phyloP scores from a whole-genome alignment of 2,797 vertebrate species.

The Coccyzus lansbergi region DNA sequence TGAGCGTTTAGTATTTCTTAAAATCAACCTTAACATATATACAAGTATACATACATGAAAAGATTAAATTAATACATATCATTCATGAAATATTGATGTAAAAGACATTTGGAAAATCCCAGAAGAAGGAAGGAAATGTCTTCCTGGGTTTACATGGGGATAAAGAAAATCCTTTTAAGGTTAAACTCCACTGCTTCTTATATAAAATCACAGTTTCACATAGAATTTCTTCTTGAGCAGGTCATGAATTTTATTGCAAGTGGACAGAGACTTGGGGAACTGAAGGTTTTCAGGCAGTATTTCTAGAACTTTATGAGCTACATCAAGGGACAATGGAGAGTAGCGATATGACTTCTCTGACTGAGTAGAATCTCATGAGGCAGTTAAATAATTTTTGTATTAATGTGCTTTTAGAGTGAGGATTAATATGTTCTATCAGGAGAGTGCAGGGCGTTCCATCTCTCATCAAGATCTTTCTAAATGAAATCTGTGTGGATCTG shows the following conservation, averaged over 20 bases:
- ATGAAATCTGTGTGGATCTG: neutral
- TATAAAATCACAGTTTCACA: constrained; percentile 1
- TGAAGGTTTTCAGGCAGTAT: neutral
- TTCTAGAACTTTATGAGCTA: constrained; percentile 42
- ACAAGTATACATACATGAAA: neutral
- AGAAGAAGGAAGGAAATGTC: neutral
- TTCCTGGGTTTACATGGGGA: neutral
- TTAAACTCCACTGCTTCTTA: neutral
- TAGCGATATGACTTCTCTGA: constrained; percentile 13
- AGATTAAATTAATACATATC: neutral
- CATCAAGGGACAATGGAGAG: constrained; percentile 10
- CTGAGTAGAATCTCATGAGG: constrained; percentile 47
- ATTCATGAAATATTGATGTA: neutral
- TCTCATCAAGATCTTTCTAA: neutral
- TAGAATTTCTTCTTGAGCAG: neutral
- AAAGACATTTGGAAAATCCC: neutral
- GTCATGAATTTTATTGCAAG: neutral
- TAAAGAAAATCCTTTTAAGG: neutral
- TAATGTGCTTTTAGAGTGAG: constrained; percentile 19
- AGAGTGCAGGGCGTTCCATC: neutral
- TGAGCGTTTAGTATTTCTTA: neutral
- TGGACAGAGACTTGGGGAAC: neutral
- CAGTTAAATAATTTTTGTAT: constrained; percentile 8
- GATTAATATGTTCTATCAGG: neutral
- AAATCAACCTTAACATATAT: constrained; percentile 1